phyloP scores from a whole-genome alignment of 2,113 vertebrate genomes.

The Mormyrus lacerda region DNA sequence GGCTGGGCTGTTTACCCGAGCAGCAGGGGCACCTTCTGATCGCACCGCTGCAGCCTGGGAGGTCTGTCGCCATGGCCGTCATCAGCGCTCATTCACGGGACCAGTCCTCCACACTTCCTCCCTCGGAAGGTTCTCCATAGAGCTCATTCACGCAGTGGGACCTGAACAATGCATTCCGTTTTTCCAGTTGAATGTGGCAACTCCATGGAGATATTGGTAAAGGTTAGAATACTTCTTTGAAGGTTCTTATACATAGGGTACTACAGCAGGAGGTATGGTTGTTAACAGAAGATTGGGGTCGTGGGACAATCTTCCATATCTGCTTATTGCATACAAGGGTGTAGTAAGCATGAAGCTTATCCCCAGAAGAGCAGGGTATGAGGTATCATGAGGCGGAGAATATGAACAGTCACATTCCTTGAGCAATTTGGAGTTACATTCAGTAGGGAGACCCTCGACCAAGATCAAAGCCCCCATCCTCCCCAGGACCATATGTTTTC shows the following conservation, averaged over 20 bases:
- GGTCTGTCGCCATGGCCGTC: not conserved
- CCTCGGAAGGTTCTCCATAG: not conserved
- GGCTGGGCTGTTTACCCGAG: not conserved
- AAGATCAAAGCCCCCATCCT: not conserved
- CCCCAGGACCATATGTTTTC: not conserved
- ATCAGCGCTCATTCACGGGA: not conserved
- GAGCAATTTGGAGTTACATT: not conserved
- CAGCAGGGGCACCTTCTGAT: constrained; percentile 2
- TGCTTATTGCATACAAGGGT: not conserved
- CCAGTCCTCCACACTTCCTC: not conserved
- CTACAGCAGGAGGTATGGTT: not conserved
- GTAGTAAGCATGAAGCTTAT: not conserved
- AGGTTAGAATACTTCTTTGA: not conserved
- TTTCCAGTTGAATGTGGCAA: not conserved
- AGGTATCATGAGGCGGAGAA: not conserved
- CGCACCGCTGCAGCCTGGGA: not conserved
- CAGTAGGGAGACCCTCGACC: not conserved
- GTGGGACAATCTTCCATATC: not conserved
- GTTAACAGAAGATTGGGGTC: not conserved
- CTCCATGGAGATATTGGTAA: not conserved
- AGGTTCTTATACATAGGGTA: not conserved
- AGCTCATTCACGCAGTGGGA: not conserved
- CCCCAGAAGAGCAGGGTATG: not conserved
- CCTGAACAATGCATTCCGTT: not conserved
- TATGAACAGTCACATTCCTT: not conserved